These are phyloP conservation scores for Lynx canadensis DNA, from an alignment of 2,113 vertebrate genomes.

Conservation along the genomic window DNA sequence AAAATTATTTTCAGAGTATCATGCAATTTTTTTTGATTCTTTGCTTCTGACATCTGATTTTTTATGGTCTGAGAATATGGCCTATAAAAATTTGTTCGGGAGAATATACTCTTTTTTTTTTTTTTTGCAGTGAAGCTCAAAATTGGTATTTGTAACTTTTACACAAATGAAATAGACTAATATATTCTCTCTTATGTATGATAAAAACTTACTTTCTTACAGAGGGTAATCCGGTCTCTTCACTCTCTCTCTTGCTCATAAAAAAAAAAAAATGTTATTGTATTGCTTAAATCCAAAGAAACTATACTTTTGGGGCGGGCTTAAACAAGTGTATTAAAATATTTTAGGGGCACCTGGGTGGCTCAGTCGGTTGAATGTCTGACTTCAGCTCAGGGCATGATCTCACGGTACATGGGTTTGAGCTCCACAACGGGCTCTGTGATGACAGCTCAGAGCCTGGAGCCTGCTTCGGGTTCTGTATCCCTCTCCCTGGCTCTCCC, in stretches of 20 bases:
- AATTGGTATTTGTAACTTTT: background rate
- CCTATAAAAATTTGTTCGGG: background rate
- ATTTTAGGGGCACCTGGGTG: background rate
- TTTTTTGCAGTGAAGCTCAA: background rate
- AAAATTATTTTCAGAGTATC: background rate
- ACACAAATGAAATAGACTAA: background rate
- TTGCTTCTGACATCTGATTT: slow-evolving; percentile 15
- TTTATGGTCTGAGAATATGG: background rate
- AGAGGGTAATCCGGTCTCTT: background rate
- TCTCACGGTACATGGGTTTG: too few species aligned
- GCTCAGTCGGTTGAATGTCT: too few species aligned
- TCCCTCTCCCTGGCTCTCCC: too few species aligned
- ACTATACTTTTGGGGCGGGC: background rate
- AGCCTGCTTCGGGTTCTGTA: too few species aligned
- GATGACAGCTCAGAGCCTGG: too few species aligned
- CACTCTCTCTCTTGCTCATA: background rate
- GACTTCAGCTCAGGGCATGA: too few species aligned
- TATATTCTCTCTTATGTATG: background rate
- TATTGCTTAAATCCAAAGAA: background rate
- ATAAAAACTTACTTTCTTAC: background rate
- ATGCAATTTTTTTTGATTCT: background rate
- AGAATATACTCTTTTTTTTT: background rate
- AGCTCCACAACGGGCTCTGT: too few species aligned
- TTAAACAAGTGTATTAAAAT: background rate
- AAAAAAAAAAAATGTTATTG: background rate